phyloP scores from a whole-genome alignment of 2,113 vertebrate species.

The Psilopsiagon aurifrons region DNA sequence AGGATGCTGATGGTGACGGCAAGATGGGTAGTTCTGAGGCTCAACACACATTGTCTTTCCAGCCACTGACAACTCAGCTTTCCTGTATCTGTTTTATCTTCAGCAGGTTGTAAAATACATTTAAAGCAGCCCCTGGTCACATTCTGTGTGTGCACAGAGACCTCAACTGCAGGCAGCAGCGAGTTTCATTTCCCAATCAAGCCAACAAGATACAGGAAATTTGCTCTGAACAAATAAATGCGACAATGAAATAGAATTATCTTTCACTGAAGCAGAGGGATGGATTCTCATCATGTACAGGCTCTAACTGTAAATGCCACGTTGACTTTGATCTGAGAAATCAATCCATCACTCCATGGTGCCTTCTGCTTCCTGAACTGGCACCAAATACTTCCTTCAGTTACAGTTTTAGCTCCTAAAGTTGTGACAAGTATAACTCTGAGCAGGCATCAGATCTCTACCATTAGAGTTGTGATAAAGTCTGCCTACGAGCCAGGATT shows the following conservation, averaged over 20 bases:
- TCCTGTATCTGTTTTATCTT: background rate
- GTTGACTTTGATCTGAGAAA: background rate
- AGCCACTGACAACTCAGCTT: background rate
- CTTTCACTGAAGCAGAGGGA: background rate
- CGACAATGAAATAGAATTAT: background rate
- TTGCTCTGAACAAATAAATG: background rate
- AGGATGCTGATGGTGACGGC: background rate
- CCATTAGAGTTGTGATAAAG: background rate
- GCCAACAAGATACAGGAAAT: background rate
- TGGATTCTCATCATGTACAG: background rate
- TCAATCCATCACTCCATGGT: background rate
- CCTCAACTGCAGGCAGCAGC: background rate
- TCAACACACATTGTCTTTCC: background rate
- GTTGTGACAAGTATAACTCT: background rate
- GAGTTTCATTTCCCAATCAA: background rate
- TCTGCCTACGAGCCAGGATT: background rate
- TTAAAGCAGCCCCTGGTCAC: background rate
- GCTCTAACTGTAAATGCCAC: background rate
- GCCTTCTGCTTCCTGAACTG: background rate
- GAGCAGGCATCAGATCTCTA: background rate
- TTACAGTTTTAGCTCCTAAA: background rate
- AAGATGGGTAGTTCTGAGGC: background rate
- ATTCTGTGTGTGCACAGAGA: fast-evolving
- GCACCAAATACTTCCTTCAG: background rate
- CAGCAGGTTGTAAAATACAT: background rate